A percentile compares a stretch with the other conserved stretches of the same genome.
Conservation (phyloP, 2,797 vertebrate genomes). For the Huso huso region DNA sequence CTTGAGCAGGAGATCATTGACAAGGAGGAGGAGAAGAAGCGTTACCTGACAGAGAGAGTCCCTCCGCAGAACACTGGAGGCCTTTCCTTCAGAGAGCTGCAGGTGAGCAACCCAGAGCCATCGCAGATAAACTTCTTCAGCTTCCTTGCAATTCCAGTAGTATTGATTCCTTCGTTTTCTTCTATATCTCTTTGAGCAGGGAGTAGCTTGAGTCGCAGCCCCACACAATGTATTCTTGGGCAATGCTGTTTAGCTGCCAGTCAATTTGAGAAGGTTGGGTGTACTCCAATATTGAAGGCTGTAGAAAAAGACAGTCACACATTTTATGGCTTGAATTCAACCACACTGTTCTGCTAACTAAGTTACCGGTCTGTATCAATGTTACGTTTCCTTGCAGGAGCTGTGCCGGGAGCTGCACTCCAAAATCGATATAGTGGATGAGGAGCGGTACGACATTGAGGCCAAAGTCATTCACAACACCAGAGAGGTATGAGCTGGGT, state of each 20-base stretch:
- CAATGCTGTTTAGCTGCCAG: too few relatives aligned
- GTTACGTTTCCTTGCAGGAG: constrained; percentile 49
- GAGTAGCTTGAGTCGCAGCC: too few relatives aligned
- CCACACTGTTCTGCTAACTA: too few relatives aligned
- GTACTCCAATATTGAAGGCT: too few relatives aligned
- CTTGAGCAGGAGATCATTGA: constrained; percentile 81
- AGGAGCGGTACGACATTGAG: constrained; percentile 89
- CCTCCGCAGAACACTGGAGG: constrained; percentile 52
- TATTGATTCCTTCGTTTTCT: neutral
- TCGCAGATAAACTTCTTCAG: too few relatives aligned
- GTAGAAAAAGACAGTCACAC: too few relatives aligned
- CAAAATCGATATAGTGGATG: constrained; percentile 84
- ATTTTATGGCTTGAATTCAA: too few relatives aligned
- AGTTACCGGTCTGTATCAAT: too few relatives aligned
- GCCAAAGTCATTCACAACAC: constrained; percentile 86
- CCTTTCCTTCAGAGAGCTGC: constrained; percentile 69
- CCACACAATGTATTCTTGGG: too few relatives aligned
- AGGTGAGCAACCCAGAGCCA: constrained; percentile 49
- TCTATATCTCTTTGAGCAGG: neutral
- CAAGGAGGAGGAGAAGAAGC: constrained; percentile 74
- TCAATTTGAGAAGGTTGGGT: too few relatives aligned
- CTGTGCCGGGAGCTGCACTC: constrained; percentile 79
- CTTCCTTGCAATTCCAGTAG: too few relatives aligned
- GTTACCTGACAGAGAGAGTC: constrained; percentile 74
- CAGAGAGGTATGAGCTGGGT: constrained; percentile 59